These are phyloP conservation scores for Pseudococcus longispinus DNA, from an alignment of 2,888 invertebrate genomes.

Conservation along the genomic window DNA sequence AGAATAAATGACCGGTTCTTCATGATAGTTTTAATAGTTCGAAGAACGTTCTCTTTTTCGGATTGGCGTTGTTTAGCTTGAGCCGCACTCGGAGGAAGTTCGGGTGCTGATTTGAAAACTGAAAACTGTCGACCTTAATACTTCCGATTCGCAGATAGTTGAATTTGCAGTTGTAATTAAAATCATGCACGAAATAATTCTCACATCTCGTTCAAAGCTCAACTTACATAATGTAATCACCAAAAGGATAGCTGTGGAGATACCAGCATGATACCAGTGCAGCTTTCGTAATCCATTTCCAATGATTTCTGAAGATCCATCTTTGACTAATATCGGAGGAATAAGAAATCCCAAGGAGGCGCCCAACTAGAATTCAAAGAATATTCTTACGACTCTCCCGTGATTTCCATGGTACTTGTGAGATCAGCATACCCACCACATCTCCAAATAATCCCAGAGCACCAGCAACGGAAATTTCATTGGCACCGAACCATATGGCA, in stretches of 20 bases:
- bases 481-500: slow-evolving; percentile 97
- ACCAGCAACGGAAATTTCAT: slow-evolving; percentile 95
- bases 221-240: slow-evolving; percentile 83
- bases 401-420: no score
- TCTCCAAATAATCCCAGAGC: slow-evolving; percentile 98
- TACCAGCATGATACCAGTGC: slow-evolving; percentile 84
- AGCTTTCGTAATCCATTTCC: slow-evolving; percentile 78
- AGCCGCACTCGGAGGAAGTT: slow-evolving; percentile 87
- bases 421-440: slow-evolving; percentile 80
- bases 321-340: slow-evolving; percentile 69
- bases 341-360: slow-evolving; percentile 86
- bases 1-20: slow-evolving; percentile 67
- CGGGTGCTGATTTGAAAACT: slow-evolving; percentile 92
- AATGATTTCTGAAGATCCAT: slow-evolving; percentile 70
- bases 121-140: no score
- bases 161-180: no score
- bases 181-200: no score
- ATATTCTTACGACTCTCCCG: no score
- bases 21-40: slow-evolving; percentile 66
- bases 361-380: slow-evolving; percentile 55
- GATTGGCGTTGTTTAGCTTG: slow-evolving; percentile 67
- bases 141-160: no score
- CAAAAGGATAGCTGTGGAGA: slow-evolving; percentile 81
- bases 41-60: slow-evolving; percentile 29
- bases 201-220: slow-evolving; percentile 60